Evolutionary conservation across 2,113 vertebrate species (phyloP).

Genomic region (Tinamus guttatus): DNA sequence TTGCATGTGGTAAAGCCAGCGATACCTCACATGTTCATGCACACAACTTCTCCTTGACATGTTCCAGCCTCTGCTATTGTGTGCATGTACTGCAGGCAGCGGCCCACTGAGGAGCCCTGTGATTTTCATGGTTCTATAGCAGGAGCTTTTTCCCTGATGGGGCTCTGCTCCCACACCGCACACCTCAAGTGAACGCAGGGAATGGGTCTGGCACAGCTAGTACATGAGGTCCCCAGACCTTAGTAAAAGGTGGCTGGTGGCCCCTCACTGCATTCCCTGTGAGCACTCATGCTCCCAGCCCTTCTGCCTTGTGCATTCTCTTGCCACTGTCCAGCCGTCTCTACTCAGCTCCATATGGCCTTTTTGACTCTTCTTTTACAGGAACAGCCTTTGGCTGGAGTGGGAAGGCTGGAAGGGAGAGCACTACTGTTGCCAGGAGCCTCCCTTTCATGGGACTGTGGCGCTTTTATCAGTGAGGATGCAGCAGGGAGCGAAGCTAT

Average conservation of each 20-base stretch:
- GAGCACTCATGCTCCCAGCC: neutral
- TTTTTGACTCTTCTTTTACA: neutral
- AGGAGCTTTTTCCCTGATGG: neutral
- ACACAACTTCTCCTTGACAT: neutral
- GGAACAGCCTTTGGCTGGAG: neutral
- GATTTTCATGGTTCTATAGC: neutral
- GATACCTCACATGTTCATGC: rapidly evolving
- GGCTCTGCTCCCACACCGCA: neutral
- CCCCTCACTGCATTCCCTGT: neutral
- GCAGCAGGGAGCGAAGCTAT: neutral
- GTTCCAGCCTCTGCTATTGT: neutral
- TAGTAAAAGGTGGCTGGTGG: neutral
- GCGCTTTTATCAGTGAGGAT: neutral
- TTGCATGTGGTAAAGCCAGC: neutral
- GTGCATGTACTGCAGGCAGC: rapidly evolving
- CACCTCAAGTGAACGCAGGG: neutral
- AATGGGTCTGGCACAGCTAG: no score
- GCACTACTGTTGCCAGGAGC: neutral
- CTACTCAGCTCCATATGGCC: neutral
- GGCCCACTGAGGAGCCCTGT: rapidly evolving
- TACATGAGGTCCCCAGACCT: rapidly evolving
- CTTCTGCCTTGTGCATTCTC: neutral
- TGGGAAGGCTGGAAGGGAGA: neutral
- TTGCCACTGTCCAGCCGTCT: neutral
- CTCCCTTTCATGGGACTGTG: neutral